Percentiles rank a stretch among this genome's conserved stretches.
phyloP scores from a whole-genome alignment of 2,797 vertebrate species.

The Poeciliopsis gracilis region DNA sequence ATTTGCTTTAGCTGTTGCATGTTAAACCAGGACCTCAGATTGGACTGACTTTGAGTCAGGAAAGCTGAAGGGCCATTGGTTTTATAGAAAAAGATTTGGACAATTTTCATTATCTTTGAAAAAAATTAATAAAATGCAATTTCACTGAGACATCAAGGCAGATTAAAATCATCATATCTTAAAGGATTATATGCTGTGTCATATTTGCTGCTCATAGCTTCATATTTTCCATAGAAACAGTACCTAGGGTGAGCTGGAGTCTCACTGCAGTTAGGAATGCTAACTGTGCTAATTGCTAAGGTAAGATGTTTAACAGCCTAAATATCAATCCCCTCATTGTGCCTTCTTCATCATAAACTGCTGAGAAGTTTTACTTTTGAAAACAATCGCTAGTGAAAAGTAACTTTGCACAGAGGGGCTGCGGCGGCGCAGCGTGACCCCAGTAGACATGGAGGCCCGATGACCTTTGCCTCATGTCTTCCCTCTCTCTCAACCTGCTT shows the following conservation, averaged over 20 bases:
- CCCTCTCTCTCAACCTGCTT: background rate
- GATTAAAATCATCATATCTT: background rate
- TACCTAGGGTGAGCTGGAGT: background rate
- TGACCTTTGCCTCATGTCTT: too few species aligned
- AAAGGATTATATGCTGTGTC: background rate
- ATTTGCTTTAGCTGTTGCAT: conserved; percentile 36
- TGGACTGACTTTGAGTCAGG: conserved; percentile 13
- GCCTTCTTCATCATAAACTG: background rate
- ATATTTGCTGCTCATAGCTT: background rate
- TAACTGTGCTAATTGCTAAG: background rate
- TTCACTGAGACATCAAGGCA: background rate
- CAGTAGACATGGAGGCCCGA: too few species aligned
- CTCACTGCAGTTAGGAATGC: background rate
- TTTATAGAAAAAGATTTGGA: background rate
- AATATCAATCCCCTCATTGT: background rate
- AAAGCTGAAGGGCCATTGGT: background rate
- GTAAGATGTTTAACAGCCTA: background rate
- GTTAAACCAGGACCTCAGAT: conserved; percentile 26
- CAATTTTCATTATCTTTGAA: background rate
- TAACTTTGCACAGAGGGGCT: background rate
- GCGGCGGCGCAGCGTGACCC: too few species aligned
- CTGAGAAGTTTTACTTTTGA: background rate
- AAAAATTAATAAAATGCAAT: background rate
- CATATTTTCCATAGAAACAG: background rate
- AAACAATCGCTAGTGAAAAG: background rate